Percentiles rank a stretch among this genome's conserved stretches.
Evolutionary conservation across 2,888 invertebrate species (phyloP).

Genomic region (Onthophagus sagittarius): DNA sequence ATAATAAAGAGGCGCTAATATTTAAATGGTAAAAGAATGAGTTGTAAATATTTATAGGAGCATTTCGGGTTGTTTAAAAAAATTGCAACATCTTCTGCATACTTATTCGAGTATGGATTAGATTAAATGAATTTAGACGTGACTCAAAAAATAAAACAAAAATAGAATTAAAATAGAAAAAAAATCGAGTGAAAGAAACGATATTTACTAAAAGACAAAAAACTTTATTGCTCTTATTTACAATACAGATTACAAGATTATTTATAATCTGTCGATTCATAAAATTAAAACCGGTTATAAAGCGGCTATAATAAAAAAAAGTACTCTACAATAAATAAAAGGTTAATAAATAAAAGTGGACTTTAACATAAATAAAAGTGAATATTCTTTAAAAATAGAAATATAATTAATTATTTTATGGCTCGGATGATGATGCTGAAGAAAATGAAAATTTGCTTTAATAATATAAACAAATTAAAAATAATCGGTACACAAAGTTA

Average conservation of each 20-base stretch:
- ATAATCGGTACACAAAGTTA: too few relatives aligned
- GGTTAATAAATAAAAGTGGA: background rate
- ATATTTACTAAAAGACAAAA: background rate
- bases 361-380: background rate
- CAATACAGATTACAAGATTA: background rate
- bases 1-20: background rate
- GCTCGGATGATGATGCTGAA: too few relatives aligned
- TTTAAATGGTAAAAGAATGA: background rate
- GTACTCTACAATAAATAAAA: background rate
- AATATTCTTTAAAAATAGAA: too few relatives aligned
- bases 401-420: too few relatives aligned
- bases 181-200: background rate
- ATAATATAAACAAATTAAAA: too few relatives aligned
- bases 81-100: background rate
- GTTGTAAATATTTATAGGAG: background rate
- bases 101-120: background rate
- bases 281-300: background rate
- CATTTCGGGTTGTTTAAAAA: background rate
- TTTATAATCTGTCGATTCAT: background rate
- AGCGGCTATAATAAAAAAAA: background rate
- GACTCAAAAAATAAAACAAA: background rate
- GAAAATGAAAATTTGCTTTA: too few relatives aligned
- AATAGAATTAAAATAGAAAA: background rate
- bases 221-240: background rate
- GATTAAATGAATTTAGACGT: background rate